These are phyloP conservation scores for Teinopalpus imperialis DNA, from an alignment of 2,888 invertebrate species.

Conservation along the genomic window DNA sequence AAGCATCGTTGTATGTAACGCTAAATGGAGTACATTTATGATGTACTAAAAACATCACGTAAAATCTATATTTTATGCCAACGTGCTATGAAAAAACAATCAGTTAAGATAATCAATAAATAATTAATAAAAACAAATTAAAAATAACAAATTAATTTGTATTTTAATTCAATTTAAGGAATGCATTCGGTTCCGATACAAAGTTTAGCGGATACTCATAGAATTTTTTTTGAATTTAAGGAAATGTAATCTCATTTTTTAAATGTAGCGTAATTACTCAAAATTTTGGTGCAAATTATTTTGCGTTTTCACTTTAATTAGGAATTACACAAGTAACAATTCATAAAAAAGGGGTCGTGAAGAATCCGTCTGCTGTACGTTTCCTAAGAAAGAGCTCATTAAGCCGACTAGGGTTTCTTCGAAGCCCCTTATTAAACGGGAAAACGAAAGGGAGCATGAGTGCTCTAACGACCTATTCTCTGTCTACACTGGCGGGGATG, in stretches of 20 bases:
- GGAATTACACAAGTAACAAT: constrained; percentile 21
- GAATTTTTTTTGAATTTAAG: too few relatives aligned
- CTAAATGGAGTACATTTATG: too few relatives aligned
- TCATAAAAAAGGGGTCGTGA: constrained; percentile 18
- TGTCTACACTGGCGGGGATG: constrained; percentile 24
- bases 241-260: not conserved
- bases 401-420: constrained; percentile 56
- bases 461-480: constrained; percentile 38
- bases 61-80: too few relatives aligned
- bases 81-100: too few relatives aligned
- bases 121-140: too few relatives aligned
- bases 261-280: constrained; percentile 14
- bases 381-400: constrained; percentile 53
- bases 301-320: constrained; percentile 10
- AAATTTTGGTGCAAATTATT: constrained; percentile 13
- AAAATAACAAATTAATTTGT: too few relatives aligned
- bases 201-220: too few relatives aligned
- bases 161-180: too few relatives aligned
- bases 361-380: constrained; percentile 26
- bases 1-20: too few relatives aligned
- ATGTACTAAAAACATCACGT: too few relatives aligned
- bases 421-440: constrained; percentile 57
- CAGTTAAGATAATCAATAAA: too few relatives aligned
- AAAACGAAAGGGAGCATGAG: constrained; percentile 48
- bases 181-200: too few relatives aligned